These are phyloP conservation scores for Mergus octosetaceus DNA, from an alignment of 2,797 vertebrate species.

Conservation along the genomic window DNA sequence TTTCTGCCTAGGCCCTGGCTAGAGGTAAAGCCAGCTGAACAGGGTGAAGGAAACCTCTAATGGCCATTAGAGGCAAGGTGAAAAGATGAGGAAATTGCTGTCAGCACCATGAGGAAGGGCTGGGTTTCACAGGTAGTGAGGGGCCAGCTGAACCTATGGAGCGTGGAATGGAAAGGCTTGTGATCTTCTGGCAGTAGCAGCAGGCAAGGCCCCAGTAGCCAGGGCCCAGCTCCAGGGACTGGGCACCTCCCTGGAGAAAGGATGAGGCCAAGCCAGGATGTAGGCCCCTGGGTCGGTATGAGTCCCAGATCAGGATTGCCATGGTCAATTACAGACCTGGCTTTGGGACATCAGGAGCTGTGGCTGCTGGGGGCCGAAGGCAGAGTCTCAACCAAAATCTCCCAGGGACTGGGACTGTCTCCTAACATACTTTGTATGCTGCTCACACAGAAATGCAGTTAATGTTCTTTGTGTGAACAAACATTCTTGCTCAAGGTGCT, in stretches of 20 bases:
- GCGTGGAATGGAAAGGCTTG: background rate
- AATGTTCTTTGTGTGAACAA: background rate
- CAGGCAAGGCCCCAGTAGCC: background rate
- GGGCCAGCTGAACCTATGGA: background rate
- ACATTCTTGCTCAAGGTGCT: background rate
- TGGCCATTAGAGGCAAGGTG: background rate
- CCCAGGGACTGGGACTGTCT: background rate
- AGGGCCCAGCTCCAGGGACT: background rate
- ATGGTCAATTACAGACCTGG: background rate
- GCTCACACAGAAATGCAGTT: background rate
- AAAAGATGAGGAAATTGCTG: background rate
- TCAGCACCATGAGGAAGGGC: fast-evolving
- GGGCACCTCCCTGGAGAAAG: background rate
- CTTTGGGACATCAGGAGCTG: background rate
- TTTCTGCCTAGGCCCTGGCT: background rate
- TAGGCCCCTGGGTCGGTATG: background rate
- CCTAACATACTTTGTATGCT: background rate
- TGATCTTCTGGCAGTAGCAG: background rate
- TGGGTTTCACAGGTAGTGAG: background rate
- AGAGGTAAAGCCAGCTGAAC: background rate
- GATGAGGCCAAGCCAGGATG: background rate
- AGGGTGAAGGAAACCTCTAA: background rate
- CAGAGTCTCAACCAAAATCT: background rate
- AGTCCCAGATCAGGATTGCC: background rate
- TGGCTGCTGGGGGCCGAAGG: background rate